Percentiles rank a stretch among this genome's conserved stretches.
These are phyloP conservation scores for Diphyllodes magnificus DNA, from an alignment of 2,113 vertebrate genomes.

Conservation along the genomic window DNA sequence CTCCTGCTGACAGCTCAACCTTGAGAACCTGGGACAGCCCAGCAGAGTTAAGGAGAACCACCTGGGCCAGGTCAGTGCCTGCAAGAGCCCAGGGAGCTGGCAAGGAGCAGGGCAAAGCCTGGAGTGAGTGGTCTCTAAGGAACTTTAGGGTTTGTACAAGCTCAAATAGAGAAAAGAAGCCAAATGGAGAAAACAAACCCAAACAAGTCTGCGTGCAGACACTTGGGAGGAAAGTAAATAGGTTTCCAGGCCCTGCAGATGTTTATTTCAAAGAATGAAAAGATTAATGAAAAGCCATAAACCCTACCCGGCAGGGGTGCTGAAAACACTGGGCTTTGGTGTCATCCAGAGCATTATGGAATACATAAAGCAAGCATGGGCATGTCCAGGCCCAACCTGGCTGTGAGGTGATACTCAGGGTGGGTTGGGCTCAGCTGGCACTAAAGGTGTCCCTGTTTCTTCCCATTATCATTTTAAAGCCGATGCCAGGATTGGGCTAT, in stretches of 20 bases:
- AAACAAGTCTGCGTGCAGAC: background rate
- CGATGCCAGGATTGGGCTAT: rapidly evolving
- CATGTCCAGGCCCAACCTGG: background rate
- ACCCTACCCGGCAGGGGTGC: background rate
- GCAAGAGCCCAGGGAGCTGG: background rate
- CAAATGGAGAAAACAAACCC: background rate
- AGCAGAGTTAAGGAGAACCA: background rate
- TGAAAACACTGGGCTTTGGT: background rate
- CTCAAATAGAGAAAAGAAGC: background rate
- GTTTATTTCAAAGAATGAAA: slow-evolving; percentile 6
- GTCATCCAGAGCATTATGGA: background rate
- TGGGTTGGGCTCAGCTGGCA: background rate
- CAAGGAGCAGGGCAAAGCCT: background rate
- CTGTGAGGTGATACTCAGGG: background rate
- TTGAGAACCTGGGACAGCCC: background rate
- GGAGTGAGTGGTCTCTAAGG: background rate
- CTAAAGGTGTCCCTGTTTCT: background rate
- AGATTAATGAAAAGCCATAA: background rate
- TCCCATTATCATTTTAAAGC: background rate
- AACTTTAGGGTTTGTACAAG: background rate
- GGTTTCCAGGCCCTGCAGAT: background rate
- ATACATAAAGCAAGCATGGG: background rate
- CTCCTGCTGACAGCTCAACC: background rate
- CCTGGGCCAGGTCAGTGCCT: background rate
- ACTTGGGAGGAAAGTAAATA: background rate